Percentiles rank a stretch among this genome's conserved stretches.
These are phyloP conservation scores for Diogma glabrata DNA, from an alignment of 2,888 invertebrate genomes.

Conservation along the genomic window DNA sequence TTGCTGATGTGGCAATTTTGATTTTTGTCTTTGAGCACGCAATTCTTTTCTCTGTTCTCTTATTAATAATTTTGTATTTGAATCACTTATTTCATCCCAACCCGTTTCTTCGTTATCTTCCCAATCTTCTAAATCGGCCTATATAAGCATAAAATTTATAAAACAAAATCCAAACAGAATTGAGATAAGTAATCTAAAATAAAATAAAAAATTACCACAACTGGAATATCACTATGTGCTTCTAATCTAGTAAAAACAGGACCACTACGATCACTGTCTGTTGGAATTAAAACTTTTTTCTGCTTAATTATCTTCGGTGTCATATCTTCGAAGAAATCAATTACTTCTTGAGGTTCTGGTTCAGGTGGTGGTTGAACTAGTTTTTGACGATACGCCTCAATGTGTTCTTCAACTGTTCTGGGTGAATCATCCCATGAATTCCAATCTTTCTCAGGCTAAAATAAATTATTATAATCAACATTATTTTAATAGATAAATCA, in stretches of 20 bases:
- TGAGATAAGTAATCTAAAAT: constrained; percentile 1
- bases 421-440: constrained; percentile 49
- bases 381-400: constrained; percentile 48
- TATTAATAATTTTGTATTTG: constrained; percentile 33
- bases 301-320: constrained; percentile 48
- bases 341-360: constrained; percentile 36
- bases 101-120: constrained; percentile 39
- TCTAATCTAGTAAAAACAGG: constrained; percentile 36
- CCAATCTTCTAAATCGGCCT: constrained; percentile 44
- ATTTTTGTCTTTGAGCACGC: constrained; percentile 29
- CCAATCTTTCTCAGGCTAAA: constrained; percentile 38
- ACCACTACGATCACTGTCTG: constrained; percentile 26
- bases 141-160: constrained; percentile 4
- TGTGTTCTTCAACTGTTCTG: constrained; percentile 47
- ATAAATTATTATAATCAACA: constrained; percentile 17
- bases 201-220: constrained; percentile 26
- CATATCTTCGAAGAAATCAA: constrained; percentile 50
- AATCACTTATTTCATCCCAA: constrained; percentile 40
- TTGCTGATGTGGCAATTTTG: constrained; percentile 1
- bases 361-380: constrained; percentile 37
- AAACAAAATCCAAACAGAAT: constrained; percentile 13
- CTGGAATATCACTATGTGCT: constrained; percentile 37
- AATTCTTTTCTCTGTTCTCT: constrained; percentile 35
- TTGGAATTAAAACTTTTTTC: constrained; percentile 41
- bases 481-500: constrained; percentile 14